Evolutionary conservation across 2,113 vertebrate genomes (phyloP), one percentile per base, ranked within the genome.

Genomic region (Dolichotis patagonum): DNA sequence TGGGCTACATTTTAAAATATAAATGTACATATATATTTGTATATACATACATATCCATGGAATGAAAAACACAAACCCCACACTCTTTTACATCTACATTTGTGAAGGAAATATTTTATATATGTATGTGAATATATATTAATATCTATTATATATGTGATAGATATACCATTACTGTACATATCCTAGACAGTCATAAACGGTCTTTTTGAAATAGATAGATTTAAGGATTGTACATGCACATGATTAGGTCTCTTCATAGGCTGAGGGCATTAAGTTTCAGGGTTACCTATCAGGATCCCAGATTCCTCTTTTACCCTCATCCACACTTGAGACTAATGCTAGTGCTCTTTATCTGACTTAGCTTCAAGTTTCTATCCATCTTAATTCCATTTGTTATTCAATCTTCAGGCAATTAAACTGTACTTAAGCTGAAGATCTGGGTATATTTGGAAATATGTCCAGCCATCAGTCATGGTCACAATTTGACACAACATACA

Each of bases 371-470:
- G 94, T 98, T 98, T 97, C 98, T 49, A 52, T 54, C 77, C 65
- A 58, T 97, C 93, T 98, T 78, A 89, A 56, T 98, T 97, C 93
- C 83, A 95, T 75, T 78, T 65, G 97, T 94, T 96, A 97, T 87
- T 97, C 91, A 97, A 97, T 97, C 97, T 97, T 85, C 87, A 96
- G 52, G 83, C 89, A 81, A 90, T 96, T 69, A 96, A 95, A 96
- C 56, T 69, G 78, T 41, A 96, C 89, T 95, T 86, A 88, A 93
- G 62, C 41, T 96, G 91, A 95, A 84, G 81, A 73, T 92, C 17
- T 0, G 83, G 4, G 46, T 35, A 4, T 91, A 85, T 97, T 97
- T 90, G 17, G 93, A 97, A 94, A 90, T 93, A 96, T 32, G 2
- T n/a, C 60, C 89, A 92, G 87, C 38, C 52, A 96, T 49, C 93